These are phyloP conservation scores for Thysanoteuthis rhombus DNA, from an alignment of 2,888 invertebrate species.

Conservation along the genomic window DNA sequence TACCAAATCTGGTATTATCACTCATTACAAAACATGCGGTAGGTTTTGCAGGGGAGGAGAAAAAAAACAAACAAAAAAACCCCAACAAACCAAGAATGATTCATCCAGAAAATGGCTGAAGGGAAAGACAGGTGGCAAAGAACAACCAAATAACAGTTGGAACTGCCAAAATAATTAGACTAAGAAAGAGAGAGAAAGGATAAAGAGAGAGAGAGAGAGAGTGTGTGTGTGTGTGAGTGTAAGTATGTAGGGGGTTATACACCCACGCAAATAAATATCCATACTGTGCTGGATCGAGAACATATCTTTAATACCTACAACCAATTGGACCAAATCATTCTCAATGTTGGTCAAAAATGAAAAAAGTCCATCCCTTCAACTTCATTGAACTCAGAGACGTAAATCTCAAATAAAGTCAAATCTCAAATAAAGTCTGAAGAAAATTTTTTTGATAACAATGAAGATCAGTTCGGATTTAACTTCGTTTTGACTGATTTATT, in stretches of 20 bases:
- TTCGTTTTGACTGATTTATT: too few species aligned
- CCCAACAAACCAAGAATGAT: background rate
- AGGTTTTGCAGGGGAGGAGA: background rate
- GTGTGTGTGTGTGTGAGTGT: too few species aligned
- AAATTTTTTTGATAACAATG: too few species aligned
- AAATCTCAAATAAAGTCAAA: too few species aligned
- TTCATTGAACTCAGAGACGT: too few species aligned
- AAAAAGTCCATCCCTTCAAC: too few species aligned
- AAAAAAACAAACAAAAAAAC: background rate
- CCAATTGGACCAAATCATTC: background rate
- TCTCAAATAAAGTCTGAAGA: background rate
- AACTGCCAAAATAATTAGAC: background rate
- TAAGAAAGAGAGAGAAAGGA: constrained; percentile 1
- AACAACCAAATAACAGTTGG: background rate
- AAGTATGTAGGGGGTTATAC: background rate
- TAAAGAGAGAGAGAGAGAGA: constrained; percentile 17
- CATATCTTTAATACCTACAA: background rate
- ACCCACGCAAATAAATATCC: too few species aligned
- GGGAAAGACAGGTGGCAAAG: background rate
- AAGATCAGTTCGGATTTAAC: too few species aligned
- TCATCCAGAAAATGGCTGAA: background rate
- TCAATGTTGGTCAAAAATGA: background rate
- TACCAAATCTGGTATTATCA: background rate
- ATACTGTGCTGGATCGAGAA: background rate
- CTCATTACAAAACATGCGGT: background rate